These are phyloP conservation scores for Bursaphelenchus mucronatus DNA, from an alignment of 1,140 invertebrate genomes.

Conservation along the genomic window DNA sequence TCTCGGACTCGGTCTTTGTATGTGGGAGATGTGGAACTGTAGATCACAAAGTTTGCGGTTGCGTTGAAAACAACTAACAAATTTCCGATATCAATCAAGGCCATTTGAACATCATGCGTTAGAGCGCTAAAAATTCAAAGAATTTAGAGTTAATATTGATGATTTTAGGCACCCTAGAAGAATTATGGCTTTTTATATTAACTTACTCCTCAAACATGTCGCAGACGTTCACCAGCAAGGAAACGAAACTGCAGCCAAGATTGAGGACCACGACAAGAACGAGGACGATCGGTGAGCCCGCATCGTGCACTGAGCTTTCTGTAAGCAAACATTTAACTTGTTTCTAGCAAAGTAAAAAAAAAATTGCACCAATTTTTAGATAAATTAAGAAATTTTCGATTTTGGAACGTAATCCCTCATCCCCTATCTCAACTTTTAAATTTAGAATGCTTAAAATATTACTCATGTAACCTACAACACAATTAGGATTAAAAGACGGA, in stretches of 20 bases:
- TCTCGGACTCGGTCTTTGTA: no score
- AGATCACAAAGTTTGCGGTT: slow-evolving; percentile 51
- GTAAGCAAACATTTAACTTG: no score
- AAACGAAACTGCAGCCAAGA: slow-evolving; percentile 45
- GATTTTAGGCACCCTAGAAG: neutral
- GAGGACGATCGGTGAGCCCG: slow-evolving; percentile 16
- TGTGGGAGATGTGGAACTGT: neutral
- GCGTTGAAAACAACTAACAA: slow-evolving; percentile 49
- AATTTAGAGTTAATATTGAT: slow-evolving; percentile 16
- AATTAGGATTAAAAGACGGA: no score
- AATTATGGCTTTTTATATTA: neutral
- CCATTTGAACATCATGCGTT: slow-evolving; percentile 21
- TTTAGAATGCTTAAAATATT: no score
- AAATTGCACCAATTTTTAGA: no score
- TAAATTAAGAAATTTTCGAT: no score
- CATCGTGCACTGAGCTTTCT: neutral
- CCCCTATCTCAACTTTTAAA: no score
- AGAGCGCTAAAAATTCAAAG: slow-evolving; percentile 25
- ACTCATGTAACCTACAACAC: no score
- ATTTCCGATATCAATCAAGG: slow-evolving; percentile 50
- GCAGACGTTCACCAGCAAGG: slow-evolving; percentile 44
- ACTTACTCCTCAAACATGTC: slow-evolving; percentile 35
- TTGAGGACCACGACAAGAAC: slow-evolving; percentile 46
- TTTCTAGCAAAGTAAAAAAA: no score
- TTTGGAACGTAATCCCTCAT: no score